These are phyloP conservation scores for Cherax quadricarinatus DNA, from an alignment of 1,140 invertebrate species.

Conservation along the genomic window DNA sequence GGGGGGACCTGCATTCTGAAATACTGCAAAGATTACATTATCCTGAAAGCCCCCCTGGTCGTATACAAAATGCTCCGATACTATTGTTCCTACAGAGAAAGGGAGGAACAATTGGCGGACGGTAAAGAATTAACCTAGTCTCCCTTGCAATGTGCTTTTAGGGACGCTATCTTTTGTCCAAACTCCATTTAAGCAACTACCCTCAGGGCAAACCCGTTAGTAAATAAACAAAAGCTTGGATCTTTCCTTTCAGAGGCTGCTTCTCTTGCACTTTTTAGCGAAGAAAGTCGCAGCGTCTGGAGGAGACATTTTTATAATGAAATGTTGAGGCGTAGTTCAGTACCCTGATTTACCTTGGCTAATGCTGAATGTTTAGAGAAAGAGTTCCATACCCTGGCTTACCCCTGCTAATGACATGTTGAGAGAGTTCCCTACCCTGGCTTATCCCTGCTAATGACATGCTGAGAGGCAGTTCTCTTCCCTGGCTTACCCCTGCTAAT, in stretches of 20 bases:
- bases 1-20: neutral
- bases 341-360: no score
- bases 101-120: neutral
- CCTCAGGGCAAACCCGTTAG: neutral
- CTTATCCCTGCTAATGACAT: no score
- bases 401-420: no score
- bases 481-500: no score
- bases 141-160: slow-evolving; percentile 3
- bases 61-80: slow-evolving; percentile 3
- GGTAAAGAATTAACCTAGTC: slow-evolving; percentile 1
- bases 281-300: neutral
- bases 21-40: slow-evolving; percentile 4
- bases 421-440: no score
- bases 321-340: no score
- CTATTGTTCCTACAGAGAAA: neutral
- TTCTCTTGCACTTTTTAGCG: neutral
- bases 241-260: neutral
- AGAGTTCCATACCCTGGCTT: no score
- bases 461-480: no score
- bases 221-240: neutral
- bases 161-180: neutral
- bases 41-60: neutral
- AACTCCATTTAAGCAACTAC: neutral
- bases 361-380: no score
- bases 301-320: neutral